Evolutionary conservation across 2,113 vertebrate species (phyloP).

Genomic region (Caloenas nicobarica): DNA sequence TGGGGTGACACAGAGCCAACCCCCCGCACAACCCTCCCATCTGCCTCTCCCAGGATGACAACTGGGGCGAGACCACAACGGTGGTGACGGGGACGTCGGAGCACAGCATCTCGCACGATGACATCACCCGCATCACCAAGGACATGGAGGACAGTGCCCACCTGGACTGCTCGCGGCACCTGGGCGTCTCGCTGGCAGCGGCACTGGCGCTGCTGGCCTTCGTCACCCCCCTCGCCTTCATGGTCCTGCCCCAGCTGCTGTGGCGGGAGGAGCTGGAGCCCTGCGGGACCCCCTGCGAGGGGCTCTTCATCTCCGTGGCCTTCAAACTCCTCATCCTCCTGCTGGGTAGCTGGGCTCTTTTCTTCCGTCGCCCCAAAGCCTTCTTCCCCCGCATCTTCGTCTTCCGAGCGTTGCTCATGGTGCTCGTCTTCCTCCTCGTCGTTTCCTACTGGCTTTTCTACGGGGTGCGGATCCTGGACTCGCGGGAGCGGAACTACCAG

Average conservation of each 20-base stretch:
- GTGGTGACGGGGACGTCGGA: constrained; percentile 92
- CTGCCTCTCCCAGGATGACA: constrained; percentile 81
- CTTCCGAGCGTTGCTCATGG: constrained; percentile 89
- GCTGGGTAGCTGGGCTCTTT: constrained; percentile 91
- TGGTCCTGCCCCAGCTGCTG: constrained; percentile 88
- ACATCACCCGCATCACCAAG: constrained; percentile 89
- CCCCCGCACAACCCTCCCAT: accelerated
- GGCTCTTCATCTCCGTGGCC: constrained; percentile 91
- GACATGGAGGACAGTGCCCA: constrained; percentile 91
- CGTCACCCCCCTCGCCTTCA: constrained; percentile 88
- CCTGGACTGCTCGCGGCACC: constrained; percentile 87
- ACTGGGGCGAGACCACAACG: constrained; percentile 94
- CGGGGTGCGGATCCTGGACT: constrained; percentile 86
- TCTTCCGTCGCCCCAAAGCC: constrained; percentile 87
- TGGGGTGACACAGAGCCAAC: background rate
- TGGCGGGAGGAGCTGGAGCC: constrained; percentile 86
- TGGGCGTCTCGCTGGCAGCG: constrained; percentile 79
- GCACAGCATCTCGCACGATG: constrained; percentile 93
- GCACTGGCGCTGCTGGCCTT: constrained; percentile 87
- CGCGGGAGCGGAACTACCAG: constrained; percentile 83
- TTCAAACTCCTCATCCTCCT: constrained; percentile 93
- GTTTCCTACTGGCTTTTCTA: constrained; percentile 95
- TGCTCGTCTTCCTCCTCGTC: constrained; percentile 88
- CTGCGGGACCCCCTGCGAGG: constrained; percentile 89
- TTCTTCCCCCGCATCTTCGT: constrained; percentile 87